Conservation (phyloP, 2,888 invertebrate genomes). For the Meandrusa payeni region DNA sequence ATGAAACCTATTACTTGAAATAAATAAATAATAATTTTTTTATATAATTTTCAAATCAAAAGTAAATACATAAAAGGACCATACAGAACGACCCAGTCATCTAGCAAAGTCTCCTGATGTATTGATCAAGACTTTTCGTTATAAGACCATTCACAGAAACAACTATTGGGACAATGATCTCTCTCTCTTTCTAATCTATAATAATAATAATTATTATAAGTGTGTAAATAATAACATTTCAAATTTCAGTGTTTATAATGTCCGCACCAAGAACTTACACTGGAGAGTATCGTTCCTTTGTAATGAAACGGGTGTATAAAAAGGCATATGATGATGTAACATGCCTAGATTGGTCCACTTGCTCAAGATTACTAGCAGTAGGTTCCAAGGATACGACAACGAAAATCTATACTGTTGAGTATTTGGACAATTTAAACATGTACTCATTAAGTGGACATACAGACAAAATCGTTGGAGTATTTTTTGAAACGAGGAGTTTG, state of each 20-base stretch:
- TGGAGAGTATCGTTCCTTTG: constrained; percentile 93
- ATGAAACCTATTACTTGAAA: constrained; percentile 3
- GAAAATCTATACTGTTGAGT: constrained; percentile 89
- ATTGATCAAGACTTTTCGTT: too few relatives aligned
- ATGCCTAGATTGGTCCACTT: constrained; percentile 95
- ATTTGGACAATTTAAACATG: constrained; percentile 87
- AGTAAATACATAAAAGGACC: too few relatives aligned
- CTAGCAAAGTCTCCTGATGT: too few relatives aligned
- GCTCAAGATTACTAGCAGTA: constrained; percentile 93
- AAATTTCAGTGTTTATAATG: constrained; percentile 91
- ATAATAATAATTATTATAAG: too few relatives aligned
- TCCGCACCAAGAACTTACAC: constrained; percentile 90
- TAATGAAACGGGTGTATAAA: constrained; percentile 90
- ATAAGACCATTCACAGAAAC: too few relatives aligned
- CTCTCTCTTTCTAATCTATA: too few relatives aligned
- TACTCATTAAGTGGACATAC: constrained; percentile 92
- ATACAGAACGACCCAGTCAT: too few relatives aligned
- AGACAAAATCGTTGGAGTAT: constrained; percentile 91
- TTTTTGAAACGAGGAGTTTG: constrained; percentile 92
- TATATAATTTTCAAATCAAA: too few relatives aligned
- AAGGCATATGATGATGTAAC: constrained; percentile 92
- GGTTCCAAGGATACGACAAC: constrained; percentile 95
- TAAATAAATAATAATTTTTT: too few relatives aligned
- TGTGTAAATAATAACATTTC: too few relatives aligned
- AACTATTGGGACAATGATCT: too few relatives aligned